Evolutionary conservation across 2,113 vertebrate genomes (phyloP).

Genomic region (Xiphophorus maculatus): DNA sequence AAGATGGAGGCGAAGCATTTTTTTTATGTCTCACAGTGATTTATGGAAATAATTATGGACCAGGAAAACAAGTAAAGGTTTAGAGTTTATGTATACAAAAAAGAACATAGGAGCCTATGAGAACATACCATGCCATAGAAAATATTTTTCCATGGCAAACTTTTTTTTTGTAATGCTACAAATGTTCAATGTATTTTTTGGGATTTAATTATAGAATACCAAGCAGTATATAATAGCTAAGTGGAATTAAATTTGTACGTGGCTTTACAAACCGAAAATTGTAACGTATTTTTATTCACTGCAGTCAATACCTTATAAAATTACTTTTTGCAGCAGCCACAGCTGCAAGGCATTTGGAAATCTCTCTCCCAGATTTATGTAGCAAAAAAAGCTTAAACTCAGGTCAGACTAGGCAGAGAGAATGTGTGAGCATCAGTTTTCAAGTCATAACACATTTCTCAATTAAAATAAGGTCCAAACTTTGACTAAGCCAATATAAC

Average conservation of each 20-base stretch:
- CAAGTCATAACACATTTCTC: too few relatives aligned
- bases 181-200: too few relatives aligned
- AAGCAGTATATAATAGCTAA: not conserved
- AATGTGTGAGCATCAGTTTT: not conserved
- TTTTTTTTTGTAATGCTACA: too few relatives aligned
- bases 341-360: too few relatives aligned
- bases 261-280: not conserved
- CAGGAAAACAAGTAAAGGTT: not conserved
- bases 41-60: not conserved
- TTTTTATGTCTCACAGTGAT: not conserved
- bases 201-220: not conserved
- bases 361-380: not conserved
- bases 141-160: too few relatives aligned
- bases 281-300: too few relatives aligned
- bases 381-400: not conserved
- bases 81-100: not conserved
- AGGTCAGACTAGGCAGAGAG: not conserved
- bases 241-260: not conserved
- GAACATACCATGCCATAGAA: too few relatives aligned
- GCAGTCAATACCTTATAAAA: too few relatives aligned
- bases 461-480: too few relatives aligned
- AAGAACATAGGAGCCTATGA: too few relatives aligned
- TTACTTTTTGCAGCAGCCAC: too few relatives aligned
- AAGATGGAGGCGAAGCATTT: not conserved
- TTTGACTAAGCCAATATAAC: not conserved